Evolutionary conservation across 2,888 invertebrate genomes (phyloP).

Genomic region (Carabus problematicus): DNA sequence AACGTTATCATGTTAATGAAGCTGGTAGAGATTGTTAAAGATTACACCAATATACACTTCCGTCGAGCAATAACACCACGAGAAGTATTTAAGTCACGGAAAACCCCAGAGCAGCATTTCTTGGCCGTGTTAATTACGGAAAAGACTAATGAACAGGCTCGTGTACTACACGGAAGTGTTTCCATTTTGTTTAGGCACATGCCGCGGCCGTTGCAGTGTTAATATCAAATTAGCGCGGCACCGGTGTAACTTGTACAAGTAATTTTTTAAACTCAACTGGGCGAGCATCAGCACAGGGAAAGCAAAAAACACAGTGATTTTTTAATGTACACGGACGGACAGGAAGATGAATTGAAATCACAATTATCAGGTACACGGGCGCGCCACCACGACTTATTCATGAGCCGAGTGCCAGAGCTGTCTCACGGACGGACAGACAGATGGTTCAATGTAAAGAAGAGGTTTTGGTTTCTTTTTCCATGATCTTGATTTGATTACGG

Average conservation of each 20-base stretch:
- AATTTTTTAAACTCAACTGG: constrained; percentile 20
- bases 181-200: neutral
- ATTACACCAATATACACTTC: no score
- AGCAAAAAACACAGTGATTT: constrained; percentile 6
- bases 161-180: neutral
- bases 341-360: constrained; percentile 24
- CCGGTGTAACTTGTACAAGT: constrained; percentile 2
- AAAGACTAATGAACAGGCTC: constrained; percentile 7
- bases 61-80: no score
- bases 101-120: no score
- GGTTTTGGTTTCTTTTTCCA: constrained; percentile 13
- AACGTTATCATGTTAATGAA: no score
- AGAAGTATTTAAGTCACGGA: no score
- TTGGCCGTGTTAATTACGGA: constrained; percentile 2
- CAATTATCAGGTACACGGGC: constrained; percentile 3
- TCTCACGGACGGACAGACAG: neutral
- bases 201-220: constrained; percentile 3
- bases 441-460: neutral
- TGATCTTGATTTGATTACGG: constrained; percentile 24
- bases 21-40: no score
- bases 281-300: neutral
- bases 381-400: no score
- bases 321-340: constrained; percentile 14
- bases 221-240: constrained; percentile 20
- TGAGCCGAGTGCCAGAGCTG: neutral